phyloP scores from a whole-genome alignment of 1,140 invertebrate genomes.

The Pseudomyrmex sp. region DNA sequence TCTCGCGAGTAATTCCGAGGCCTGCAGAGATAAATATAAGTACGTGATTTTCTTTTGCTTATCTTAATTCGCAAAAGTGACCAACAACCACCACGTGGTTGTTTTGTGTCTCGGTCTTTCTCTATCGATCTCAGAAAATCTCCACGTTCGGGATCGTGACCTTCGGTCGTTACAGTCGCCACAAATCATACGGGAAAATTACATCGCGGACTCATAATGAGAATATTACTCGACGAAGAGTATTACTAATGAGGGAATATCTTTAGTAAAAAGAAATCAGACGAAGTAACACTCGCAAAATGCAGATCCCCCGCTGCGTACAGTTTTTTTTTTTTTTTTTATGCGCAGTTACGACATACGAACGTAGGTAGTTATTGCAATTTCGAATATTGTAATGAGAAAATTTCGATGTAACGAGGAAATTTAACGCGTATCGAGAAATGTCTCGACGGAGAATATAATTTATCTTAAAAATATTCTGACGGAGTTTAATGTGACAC shows the following conservation, averaged over 20 bases:
- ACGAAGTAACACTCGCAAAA: conserved; percentile 47
- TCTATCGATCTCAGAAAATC: conserved; percentile 73
- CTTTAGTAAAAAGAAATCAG: conserved; percentile 31
- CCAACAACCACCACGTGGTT: conserved; percentile 3
- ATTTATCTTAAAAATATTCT: not conserved
- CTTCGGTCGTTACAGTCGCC: conserved; percentile 74
- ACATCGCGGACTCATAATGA: conserved; percentile 75
- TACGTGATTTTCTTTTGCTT: not conserved
- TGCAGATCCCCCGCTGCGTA: not conserved
- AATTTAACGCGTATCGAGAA: not conserved
- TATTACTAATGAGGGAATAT: conserved; percentile 64
- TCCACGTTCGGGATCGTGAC: conserved; percentile 70
- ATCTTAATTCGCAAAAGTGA: conserved; percentile 26
- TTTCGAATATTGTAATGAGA: not conserved
- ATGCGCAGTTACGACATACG: conserved; percentile 12
- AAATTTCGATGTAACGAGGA: conserved; percentile 11
- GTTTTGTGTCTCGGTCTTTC: conserved; percentile 47
- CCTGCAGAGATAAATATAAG: not conserved
- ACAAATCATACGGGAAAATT: conserved; percentile 77
- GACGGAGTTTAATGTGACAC: conserved; percentile 12
- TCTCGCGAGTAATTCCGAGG: not conserved
- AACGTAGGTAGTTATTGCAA: too few species aligned
- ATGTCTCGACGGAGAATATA: not conserved
- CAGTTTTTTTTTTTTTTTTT: conserved; percentile 23
- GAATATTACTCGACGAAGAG: conserved; percentile 71